phyloP scores from a whole-genome alignment of 2,797 vertebrate species.

The Coccyzus lansbergi region DNA sequence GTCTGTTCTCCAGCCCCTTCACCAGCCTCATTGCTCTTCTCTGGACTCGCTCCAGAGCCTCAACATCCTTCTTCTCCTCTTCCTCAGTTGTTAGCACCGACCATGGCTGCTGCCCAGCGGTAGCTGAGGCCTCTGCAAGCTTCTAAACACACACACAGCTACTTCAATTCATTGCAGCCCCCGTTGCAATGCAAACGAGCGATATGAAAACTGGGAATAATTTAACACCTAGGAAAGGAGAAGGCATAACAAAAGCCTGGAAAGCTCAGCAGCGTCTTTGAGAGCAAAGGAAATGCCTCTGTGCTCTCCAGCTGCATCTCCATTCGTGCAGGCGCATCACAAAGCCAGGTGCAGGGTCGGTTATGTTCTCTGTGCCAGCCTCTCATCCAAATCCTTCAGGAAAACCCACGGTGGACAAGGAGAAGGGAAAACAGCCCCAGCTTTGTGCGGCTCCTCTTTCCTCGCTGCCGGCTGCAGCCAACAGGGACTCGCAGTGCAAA shows the following conservation, averaged over 20 bases:
- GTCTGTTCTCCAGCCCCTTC: no score
- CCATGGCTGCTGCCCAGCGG: rapidly evolving
- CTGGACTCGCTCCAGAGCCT: no score
- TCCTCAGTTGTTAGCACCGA: rapidly evolving
- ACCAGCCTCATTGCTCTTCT: no score
- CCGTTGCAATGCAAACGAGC: not conserved
- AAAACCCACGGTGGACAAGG: not conserved
- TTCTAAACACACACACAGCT: not conserved
- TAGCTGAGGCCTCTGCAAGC: rapidly evolving
- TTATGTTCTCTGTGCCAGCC: conserved; percentile 26
- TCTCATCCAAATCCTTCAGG: not conserved
- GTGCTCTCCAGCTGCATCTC: not conserved
- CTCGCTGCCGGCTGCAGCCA: not conserved
- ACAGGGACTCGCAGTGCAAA: rapidly evolving
- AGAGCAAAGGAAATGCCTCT: not conserved
- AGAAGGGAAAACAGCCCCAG: not conserved
- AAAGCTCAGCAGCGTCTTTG: not conserved
- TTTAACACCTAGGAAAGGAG: not conserved
- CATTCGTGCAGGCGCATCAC: not conserved
- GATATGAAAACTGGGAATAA: not conserved
- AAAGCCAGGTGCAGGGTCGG: not conserved
- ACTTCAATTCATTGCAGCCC: not conserved
- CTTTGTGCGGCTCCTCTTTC: not conserved
- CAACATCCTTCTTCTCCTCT: no score
- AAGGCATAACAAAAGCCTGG: conserved; percentile 7